Percentiles rank a stretch among this genome's conserved stretches.
Evolutionary conservation across 2,888 invertebrate genomes (phyloP).

Genomic region (Sepiola atlantica): DNA sequence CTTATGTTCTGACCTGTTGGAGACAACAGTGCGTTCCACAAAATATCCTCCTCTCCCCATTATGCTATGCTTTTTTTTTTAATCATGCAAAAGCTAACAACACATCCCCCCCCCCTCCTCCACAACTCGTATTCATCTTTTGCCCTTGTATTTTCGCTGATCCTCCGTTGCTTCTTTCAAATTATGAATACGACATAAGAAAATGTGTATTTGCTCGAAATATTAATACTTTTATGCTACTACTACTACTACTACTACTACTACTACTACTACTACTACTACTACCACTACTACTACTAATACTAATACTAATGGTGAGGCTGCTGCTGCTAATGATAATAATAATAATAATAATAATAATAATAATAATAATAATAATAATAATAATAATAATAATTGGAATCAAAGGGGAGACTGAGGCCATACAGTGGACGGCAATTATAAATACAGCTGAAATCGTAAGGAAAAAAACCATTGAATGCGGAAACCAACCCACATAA

Average conservation of each 20-base stretch:
- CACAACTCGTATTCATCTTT: background rate
- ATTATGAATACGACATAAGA: background rate
- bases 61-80: background rate
- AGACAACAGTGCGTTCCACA: background rate
- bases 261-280: too few relatives aligned
- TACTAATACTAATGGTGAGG: too few relatives aligned
- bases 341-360: background rate
- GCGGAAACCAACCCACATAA: too few relatives aligned
- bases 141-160: background rate
- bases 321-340: background rate
- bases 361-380: background rate
- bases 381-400: background rate
- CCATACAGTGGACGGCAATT: too few relatives aligned
- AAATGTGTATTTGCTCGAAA: background rate
- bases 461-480: too few relatives aligned
- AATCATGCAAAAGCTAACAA: background rate
- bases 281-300: too few relatives aligned
- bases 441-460: background rate
- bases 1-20: conserved; percentile 32
- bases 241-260: too few relatives aligned
- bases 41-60: background rate
- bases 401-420: too few relatives aligned
- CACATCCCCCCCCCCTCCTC: background rate
- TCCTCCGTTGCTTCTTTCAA: background rate
- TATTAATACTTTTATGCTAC: too few relatives aligned